Percentiles rank a stretch among this genome's conserved stretches.
These are phyloP conservation scores for Eublepharis macularius DNA, from an alignment of 2,113 vertebrate species.

Conservation along the genomic window DNA sequence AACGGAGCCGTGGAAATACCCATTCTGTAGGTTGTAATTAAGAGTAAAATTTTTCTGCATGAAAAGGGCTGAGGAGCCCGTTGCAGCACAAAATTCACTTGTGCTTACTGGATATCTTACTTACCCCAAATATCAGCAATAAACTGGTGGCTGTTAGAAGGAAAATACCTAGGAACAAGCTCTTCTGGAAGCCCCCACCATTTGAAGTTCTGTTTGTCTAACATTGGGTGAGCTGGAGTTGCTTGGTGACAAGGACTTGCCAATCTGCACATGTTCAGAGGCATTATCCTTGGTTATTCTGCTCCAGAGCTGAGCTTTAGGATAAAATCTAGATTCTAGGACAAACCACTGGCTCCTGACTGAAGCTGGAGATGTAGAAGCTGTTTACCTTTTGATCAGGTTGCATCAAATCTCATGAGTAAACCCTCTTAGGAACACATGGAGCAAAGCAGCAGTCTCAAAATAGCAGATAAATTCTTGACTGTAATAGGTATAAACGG, in stretches of 20 bases:
- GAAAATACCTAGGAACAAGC: not conserved
- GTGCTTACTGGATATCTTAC: not conserved
- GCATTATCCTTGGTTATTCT: too few relatives aligned
- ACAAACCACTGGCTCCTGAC: not conserved
- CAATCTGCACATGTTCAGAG: not conserved
- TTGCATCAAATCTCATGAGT: conserved; percentile 45
- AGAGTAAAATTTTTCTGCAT: not conserved
- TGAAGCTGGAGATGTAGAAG: not conserved
- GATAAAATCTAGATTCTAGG: not conserved
- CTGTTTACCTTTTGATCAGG: not conserved
- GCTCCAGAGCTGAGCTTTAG: not conserved
- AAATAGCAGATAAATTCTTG: conserved; percentile 61
- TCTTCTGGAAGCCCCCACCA: not conserved
- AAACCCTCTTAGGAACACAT: conserved; percentile 39
- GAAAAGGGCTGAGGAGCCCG: not conserved
- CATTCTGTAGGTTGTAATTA: not conserved
- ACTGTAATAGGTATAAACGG: conserved; percentile 58
- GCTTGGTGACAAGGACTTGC: not conserved
- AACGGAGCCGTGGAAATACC: not conserved
- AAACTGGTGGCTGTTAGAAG: not conserved
- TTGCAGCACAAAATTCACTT: not conserved
- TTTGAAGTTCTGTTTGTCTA: not conserved
- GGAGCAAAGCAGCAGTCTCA: conserved; percentile 33
- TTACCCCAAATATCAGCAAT: not conserved
- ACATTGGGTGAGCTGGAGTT: not conserved